Base-by-base conservation (phyloP, 2,113 vertebrate species). In the Gasterosteus aculeatus region DNA sequence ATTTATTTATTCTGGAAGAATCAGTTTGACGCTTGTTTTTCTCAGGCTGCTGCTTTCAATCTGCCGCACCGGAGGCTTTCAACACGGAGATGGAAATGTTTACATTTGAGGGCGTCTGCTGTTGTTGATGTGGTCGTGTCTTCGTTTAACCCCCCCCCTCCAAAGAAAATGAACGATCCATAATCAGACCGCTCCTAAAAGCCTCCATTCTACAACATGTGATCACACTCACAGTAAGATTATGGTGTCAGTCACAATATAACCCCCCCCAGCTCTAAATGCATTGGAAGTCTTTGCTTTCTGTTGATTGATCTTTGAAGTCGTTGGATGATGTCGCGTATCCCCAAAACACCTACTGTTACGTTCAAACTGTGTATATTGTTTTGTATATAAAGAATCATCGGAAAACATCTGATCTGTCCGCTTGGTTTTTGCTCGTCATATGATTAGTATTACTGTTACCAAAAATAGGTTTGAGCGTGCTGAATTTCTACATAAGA, bases 351-450 rank as follows among this genome's bases (percentile, higher is more conserved):
- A 29, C 19, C 65, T 72, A 49, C 75, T 87, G 83, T 77, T 81
- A 79, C 4, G 11, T 81, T 62, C 51, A 79, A 69, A 81, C 31
- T 76, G 66, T 88, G 64, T 87, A 79, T 73, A 77, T 65, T 88
- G 76, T 68, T 91, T 88, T 91, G 81, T 87, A 89, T 63, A 89
- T 91, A 91, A 91, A 89, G 72, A 84, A 42, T 54, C 14, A 64
- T 62, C 38, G 2, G 51, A 72, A 75, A 71, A 54, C 15, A 18
- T 71, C 4, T 4, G 1, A 41, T 19, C 76, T 61, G 57, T 75
- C 42, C 7, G 46, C 1, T 1, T 51, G 18, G 0, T 81, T 64
- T 18, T 57, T n/a, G 73, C 18, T 63, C 56, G 5, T 71, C 0
- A 8, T 15, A 3, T 18, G 22, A 35, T 31, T 2, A 69, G 4